These are phyloP conservation scores for Xyrauchen texanus DNA, from an alignment of 2,113 vertebrate species.

Conservation along the genomic window DNA sequence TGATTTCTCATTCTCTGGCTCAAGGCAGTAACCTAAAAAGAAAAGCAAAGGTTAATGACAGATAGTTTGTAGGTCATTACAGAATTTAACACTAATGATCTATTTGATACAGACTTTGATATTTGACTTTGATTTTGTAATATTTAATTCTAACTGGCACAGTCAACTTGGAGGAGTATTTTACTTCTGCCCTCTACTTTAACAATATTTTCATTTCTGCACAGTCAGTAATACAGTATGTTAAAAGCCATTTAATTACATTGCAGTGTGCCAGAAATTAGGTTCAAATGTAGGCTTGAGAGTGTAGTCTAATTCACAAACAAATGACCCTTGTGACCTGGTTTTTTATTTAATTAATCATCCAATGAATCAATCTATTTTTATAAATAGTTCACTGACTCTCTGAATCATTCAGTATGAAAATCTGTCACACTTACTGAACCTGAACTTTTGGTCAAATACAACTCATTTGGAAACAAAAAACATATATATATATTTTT, in stretches of 20 bases:
- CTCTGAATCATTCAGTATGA: too few relatives aligned
- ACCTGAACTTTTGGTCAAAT: too few relatives aligned
- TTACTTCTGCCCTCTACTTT: constrained; percentile 14
- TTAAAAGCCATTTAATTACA: neutral
- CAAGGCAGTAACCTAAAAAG: constrained; percentile 81
- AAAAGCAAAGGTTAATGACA: constrained; percentile 80
- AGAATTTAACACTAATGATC: constrained; percentile 71
- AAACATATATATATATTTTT: too few relatives aligned
- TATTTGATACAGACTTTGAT: constrained; percentile 25
- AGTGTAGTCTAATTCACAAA: too few relatives aligned
- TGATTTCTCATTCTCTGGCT: constrained; percentile 72
- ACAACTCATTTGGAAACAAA: too few relatives aligned
- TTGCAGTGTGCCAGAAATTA: neutral
- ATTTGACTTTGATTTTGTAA: constrained; percentile 36
- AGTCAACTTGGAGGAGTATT: constrained; percentile 30
- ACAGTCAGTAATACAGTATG: neutral
- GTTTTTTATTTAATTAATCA: too few relatives aligned
- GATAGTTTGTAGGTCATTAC: constrained; percentile 77
- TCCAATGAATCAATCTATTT: too few relatives aligned
- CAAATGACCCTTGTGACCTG: too few relatives aligned
- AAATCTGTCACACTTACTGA: too few relatives aligned
- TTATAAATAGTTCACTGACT: too few relatives aligned
- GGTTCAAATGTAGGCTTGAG: too few relatives aligned
- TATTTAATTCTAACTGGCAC: constrained; percentile 34
- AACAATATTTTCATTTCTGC: neutral